Evolutionary conservation across 2,797 vertebrate genomes (phyloP), one percentile per base, ranked within the genome.

Genomic region (Helarctos malayanus): DNA sequence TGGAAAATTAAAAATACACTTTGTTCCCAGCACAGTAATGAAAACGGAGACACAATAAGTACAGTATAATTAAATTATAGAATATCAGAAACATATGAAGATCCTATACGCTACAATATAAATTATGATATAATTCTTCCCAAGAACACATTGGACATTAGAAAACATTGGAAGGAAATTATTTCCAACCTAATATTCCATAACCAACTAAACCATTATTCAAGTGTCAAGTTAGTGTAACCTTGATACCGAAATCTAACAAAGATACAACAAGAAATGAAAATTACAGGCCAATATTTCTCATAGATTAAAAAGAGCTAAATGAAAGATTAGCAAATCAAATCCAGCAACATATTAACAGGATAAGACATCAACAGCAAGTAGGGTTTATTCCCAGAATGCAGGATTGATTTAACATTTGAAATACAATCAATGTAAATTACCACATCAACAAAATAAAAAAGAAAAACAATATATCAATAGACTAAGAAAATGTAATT

Each of bases 281-380:
- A 91, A 88, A 79, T 83, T 57, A 49, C 9, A 83, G n/a, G 38
- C 3, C 47, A 85, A 52, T 65, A 68, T 68, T 38, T 81, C 81
- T 93, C 52, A 47, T 7, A 79, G 11, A 54, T 79, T 83, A 87
- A 91, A 96, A 73, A 95, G 35, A 35, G 23, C 61, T 82, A 91
- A 73, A 57, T 91, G 49, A 89, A 88, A 83, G 59, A 86, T 69
- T 32, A 95, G 23, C 19, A 65, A 95, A 83, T 56, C 21, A 91
- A 97, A 80, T 56, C 13, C 18, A 91, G 23, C 21, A 69, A 54
- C 61, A 69, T 68, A 93, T 57, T 75, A 61, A 93, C 6, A 65
- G 35, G 76, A 35, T 45, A 86, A 73, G 32, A 78, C 21, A 47
- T 69, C 76, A 90, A 47, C 15, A 84, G 8, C 29, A 78, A 54